Base-by-base conservation (phyloP, 37 sponge, comb jelly and placozoan species). In the Agelas oroides region DNA sequence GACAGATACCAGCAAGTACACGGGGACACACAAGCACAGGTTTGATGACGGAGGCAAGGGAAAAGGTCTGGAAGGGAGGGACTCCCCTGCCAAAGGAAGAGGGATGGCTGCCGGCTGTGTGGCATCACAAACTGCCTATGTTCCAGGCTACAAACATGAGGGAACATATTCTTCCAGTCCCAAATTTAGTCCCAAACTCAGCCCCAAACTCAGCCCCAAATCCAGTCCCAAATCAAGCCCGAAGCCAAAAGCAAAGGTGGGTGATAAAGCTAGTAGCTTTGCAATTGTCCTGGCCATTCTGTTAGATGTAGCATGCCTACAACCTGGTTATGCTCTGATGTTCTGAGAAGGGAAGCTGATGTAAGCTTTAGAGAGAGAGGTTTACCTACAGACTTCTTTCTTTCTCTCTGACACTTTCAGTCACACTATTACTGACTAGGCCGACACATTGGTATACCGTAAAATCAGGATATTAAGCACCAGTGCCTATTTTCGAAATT, bases 41-140 rank as follows among this genome's bases (percentile, higher is more conserved):
- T 97, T 97, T 86, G 94, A 94, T 34, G 94, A 91, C 37, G 70
- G 69, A 32, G 97, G 97, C 3, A 97, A 97, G 70, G 97, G 97
- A 37, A 84, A 69, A 30, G 97, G 97, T 5, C 58, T 97, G 30
- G 97, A 81, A 54, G 97, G 97, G 41, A 54, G 97, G 39, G 92
- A 97, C 76, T 79, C 82, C 14, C 41, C 60, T 38, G 53, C 72
- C 31, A 93, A 93, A 46, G 93, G 93, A 21, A 5, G 16, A n/a
- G 86, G 89, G 2, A 33, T 37, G 58, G 39, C 69, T 15, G 71
- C 89, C 11, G 63, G 63, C 11, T 37, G 53, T 23, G 83, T 88
- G 27, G 23, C 53, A 27, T 52, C 24, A 21, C 76, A 82, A 35
- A 30, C 39, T 19, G 56, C 77, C 25, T 88, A 88, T 77, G 89